phyloP scores from a whole-genome alignment of 2,888 invertebrate genomes.

The Tiphia femorata region DNA sequence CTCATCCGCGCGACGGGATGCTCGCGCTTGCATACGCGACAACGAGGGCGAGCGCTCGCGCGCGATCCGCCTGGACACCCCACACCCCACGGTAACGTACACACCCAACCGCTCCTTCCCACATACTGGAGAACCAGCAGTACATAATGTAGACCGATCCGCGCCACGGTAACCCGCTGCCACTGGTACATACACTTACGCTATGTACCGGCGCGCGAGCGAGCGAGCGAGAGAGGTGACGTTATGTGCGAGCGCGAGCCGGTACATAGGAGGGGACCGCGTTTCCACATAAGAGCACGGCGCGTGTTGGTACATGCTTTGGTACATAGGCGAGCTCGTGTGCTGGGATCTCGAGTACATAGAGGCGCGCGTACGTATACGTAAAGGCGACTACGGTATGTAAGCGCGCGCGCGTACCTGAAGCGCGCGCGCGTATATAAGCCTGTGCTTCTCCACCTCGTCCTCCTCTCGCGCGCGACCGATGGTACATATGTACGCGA shows the following conservation, averaged over 20 bases:
- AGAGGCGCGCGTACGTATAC: slow-evolving; percentile 7
- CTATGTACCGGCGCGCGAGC: slow-evolving; percentile 4
- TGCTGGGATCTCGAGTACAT: not conserved
- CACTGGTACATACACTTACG: slow-evolving; percentile 7
- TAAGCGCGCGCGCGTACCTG: slow-evolving; percentile 26
- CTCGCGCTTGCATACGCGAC: not conserved
- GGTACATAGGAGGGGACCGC: no score
- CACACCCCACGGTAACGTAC: no score
- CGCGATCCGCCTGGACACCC: no score
- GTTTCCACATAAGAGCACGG: not conserved
- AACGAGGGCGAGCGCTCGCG: no score
- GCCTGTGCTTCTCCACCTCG: no score
- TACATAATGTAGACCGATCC: slow-evolving; percentile 3
- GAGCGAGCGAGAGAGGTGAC: slow-evolving; percentile 14
- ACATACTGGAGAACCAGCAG: not conserved
- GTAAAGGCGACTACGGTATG: not conserved
- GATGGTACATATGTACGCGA: not conserved
- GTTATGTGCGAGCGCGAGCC: not conserved
- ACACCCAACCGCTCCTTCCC: no score
- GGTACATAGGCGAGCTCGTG: no score
- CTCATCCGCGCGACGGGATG: not conserved
- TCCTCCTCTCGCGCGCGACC: not conserved
- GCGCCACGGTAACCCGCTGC: not conserved
- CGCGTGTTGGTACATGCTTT: no score
- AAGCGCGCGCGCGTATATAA: slow-evolving; percentile 39